Conservation (phyloP, 2,113 vertebrate species). For the Pelecanoides urinatrix region DNA sequence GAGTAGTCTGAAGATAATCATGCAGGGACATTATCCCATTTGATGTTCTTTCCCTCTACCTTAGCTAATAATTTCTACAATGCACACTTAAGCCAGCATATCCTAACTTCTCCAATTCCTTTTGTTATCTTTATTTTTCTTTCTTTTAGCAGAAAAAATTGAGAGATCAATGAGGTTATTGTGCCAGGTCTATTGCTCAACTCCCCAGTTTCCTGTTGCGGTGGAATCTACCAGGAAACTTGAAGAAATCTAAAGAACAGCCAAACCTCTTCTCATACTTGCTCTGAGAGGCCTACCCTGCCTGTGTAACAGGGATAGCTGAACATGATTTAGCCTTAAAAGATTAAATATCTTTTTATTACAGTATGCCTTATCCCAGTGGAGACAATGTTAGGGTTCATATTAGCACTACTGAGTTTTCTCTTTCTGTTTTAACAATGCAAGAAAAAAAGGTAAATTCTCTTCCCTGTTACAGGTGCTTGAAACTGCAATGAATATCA, state of each 20-base stretch:
- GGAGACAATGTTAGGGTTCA: neutral
- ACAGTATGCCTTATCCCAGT: neutral
- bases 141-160: neutral
- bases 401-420: neutral
- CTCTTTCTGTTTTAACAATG: neutral
- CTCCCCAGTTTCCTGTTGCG: neutral
- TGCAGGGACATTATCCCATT: neutral
- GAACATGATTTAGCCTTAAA: neutral
- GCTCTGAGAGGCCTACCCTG: neutral
- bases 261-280: neutral
- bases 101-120: neutral
- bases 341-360: neutral
- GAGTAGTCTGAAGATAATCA: slow-evolving; percentile 28
- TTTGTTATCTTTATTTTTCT: neutral
- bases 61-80: neutral
- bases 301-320: neutral
- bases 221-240: neutral
- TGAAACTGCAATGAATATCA: neutral
- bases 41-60: neutral
- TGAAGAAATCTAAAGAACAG: neutral
- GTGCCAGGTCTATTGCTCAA: neutral
- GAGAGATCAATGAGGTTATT: slow-evolving; percentile 4
- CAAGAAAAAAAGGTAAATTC: neutral
- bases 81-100: neutral
- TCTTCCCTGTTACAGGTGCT: neutral